Evolutionary conservation across 2,888 invertebrate species (phyloP), one percentile per base, ranked within the genome.

Genomic region (Criorhina ranunculi): DNA sequence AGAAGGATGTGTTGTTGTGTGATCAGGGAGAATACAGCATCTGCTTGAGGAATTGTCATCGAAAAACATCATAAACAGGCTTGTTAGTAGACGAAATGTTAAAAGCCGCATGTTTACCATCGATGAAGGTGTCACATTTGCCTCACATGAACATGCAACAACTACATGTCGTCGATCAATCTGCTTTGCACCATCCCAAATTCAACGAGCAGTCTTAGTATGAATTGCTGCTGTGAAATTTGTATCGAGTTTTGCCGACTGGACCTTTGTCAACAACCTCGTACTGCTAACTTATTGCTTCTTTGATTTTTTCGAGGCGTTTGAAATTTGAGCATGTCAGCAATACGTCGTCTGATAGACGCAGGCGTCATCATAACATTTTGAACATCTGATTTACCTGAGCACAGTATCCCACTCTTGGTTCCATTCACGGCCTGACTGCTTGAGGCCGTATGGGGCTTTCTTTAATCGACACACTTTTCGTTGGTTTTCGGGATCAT

Each of bases 371-470:
- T 31, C 33, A 17, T 55, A 15, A 19, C 59, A 70, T 42, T 53
- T 59, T 2, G 11, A 60, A 37, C 49, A 5, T 55, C 67, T 12
- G n/a, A 66, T 66, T 5, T 40, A 11, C 35, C 11, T 62, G 9
- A 73, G 51, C 12, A 44, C 37, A n/a, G 11, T 8, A 24, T 79
- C 46, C 6, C 69, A 6, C 12, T 75, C 62, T 8, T 11, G 33
- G 7, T 81, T 69, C 70, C 57, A 81, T 49, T 62, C 59, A n/a
- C 81, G 51, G 6, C 67, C 53, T 0, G 62, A 73, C 44, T 73
- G 73, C 17, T 80, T 73, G 0, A 81, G 62, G 5, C 69, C 69
- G 19, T 76, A 81, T n/a, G n/a, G n/a, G n/a, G n/a, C n/a, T n/a
- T n/a, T n/a, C n/a, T n/a, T n/a, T n/a, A 5, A 76, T n/a, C 2